Evolutionary conservation across 2,113 vertebrate genomes (phyloP).

Genomic region (Apaloderma vittatum): DNA sequence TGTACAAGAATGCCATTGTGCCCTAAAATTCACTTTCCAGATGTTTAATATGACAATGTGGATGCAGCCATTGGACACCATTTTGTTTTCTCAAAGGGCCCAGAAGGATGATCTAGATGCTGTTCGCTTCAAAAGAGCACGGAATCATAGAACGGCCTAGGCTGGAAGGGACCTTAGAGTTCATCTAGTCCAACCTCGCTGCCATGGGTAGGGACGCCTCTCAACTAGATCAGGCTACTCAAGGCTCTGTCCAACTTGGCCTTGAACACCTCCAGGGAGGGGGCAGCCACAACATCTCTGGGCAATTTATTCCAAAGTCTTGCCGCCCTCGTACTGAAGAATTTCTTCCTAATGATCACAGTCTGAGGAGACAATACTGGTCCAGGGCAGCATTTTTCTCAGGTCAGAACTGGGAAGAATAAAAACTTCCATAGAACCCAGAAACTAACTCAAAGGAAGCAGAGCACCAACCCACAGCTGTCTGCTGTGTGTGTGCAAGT

Average conservation of each 20-base stretch:
- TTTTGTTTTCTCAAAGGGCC: background rate
- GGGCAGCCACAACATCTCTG: too few species aligned
- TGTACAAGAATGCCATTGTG: background rate
- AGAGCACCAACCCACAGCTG: background rate
- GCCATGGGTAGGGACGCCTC: too few species aligned
- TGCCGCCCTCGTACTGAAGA: too few species aligned
- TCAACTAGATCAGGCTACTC: too few species aligned
- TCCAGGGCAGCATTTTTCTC: background rate
- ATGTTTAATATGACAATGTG: background rate
- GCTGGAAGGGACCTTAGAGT: too few species aligned
- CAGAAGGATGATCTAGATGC: background rate
- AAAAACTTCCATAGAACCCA: background rate
- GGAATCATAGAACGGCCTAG: too few species aligned
- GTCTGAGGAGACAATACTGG: background rate
- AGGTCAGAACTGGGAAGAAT: background rate
- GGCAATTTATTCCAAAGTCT: too few species aligned
- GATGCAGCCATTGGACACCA: background rate
- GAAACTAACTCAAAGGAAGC: background rate
- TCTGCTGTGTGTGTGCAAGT: background rate
- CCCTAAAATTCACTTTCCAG: background rate
- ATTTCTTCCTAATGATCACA: too few species aligned
- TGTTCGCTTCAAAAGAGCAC: background rate
- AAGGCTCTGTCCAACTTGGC: too few species aligned
- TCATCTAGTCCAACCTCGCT: too few species aligned
- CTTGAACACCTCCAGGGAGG: too few species aligned